A percentile compares a stretch with the other conserved stretches of the same genome.
phyloP scores from a whole-genome alignment of 2,113 vertebrate genomes.

The Hippopotamus amphibius region DNA sequence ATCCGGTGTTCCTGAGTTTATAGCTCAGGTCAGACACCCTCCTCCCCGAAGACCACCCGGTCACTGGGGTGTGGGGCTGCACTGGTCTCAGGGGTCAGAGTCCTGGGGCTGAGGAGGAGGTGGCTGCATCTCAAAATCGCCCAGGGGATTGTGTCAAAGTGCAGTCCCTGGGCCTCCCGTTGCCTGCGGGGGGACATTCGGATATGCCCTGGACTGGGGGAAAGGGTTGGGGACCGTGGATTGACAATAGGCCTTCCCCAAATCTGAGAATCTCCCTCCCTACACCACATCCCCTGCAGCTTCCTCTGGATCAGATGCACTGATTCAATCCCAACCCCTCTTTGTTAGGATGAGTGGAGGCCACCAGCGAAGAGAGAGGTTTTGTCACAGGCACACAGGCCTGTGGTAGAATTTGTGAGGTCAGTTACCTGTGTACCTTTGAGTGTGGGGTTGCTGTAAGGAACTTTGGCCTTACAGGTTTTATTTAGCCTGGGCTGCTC shows the following conservation, averaged over 20 bases:
- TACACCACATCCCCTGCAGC: neutral
- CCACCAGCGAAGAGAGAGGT: neutral
- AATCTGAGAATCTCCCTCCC: neutral
- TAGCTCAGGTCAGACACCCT: neutral
- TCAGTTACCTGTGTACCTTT: neutral
- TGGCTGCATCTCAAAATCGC: neutral
- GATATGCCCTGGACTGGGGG: rapidly evolving
- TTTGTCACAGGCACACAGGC: rapidly evolving
- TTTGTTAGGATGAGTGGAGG: too few species aligned
- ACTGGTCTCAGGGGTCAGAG: neutral
- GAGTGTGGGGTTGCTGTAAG: neutral
- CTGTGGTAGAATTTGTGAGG: rapidly evolving
- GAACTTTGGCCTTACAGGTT: too few species aligned
- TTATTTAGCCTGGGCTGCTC: rapidly evolving
- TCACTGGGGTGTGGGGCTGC: too few species aligned
- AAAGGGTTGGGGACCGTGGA: neutral
- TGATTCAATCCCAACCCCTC: neutral
- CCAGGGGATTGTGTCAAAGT: neutral
- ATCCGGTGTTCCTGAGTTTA: too few species aligned
- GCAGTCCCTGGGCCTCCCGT: neutral
- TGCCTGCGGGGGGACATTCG: neutral
- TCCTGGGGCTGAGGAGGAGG: neutral
- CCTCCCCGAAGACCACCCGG: neutral
- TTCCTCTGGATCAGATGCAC: neutral
- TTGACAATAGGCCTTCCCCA: neutral